Percentiles rank a stretch among this genome's conserved stretches.
Conservation (phyloP, 2,797 vertebrate genomes). For the Pseudocheirus occidentalis region DNA sequence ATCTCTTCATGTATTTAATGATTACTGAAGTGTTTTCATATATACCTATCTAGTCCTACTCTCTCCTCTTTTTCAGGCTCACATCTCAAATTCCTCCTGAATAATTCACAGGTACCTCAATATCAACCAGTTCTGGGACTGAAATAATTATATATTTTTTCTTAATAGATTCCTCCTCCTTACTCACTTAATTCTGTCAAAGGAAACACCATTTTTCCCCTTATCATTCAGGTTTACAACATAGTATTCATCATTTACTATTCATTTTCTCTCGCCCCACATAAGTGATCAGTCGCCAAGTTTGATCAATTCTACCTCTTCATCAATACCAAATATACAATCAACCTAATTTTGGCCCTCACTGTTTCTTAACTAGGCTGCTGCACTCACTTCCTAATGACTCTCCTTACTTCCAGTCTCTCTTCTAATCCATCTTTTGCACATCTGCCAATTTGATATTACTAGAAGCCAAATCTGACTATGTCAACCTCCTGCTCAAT, state of each 20-base stretch:
- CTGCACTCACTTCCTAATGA: not conserved
- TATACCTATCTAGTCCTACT: not conserved
- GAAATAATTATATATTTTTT: not conserved
- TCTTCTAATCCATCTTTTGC: not conserved
- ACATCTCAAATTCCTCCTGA: not conserved
- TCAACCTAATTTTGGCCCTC: not conserved
- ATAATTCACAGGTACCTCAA: not conserved
- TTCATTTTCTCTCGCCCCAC: not conserved
- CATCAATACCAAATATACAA: not conserved
- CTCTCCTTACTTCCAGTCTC: not conserved
- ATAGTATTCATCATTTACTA: not conserved
- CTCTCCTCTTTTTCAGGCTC: not conserved
- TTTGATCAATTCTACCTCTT: not conserved
- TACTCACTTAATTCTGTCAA: not conserved
- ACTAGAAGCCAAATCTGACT: not conserved
- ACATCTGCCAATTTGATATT: not conserved
- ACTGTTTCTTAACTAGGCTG: not conserved
- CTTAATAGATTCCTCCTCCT: not conserved
- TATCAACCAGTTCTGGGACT: not conserved
- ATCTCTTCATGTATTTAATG: not conserved
- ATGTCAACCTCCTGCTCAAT: not conserved
- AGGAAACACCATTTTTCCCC: too few relatives aligned
- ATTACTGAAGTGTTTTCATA: not conserved
- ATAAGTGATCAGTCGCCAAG: not conserved
- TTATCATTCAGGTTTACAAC: not conserved